A percentile compares a stretch with the other conserved stretches of the same genome.
Conservation (phyloP, 2,888 invertebrate species). For the Eupithecia subfuscata region DNA sequence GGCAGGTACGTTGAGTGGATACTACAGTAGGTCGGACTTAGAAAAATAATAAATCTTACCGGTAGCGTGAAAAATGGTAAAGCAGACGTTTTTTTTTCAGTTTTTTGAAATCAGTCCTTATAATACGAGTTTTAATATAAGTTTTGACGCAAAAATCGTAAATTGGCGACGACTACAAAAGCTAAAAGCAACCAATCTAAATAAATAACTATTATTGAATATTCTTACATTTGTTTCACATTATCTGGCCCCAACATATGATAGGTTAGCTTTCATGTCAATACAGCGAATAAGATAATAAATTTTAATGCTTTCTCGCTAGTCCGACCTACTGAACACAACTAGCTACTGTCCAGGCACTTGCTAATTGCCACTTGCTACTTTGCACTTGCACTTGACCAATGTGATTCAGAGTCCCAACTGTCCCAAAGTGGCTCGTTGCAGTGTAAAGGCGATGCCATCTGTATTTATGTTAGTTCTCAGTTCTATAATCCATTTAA, state of each 20-base stretch:
- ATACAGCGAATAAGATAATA: no score
- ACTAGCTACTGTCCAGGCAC: not conserved
- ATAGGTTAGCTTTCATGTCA: not conserved
- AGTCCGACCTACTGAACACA: not conserved
- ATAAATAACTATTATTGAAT: not conserved
- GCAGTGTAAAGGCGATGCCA: slow-evolving; percentile 53
- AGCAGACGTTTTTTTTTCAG: no score
- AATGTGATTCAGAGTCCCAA: not conserved
- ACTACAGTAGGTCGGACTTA: not conserved
- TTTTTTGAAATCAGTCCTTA: not conserved
- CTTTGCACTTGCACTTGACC: slow-evolving; percentile 2
- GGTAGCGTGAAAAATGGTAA: no score
- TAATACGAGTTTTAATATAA: not conserved
- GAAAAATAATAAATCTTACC: not conserved
- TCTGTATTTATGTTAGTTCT: slow-evolving; percentile 57
- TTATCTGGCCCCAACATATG: not conserved
- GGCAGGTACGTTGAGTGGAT: not conserved
- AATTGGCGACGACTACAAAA: not conserved
- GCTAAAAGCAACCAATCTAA: not conserved
- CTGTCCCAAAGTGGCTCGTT: not conserved
- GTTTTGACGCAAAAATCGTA: not conserved
- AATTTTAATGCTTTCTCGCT: not conserved
- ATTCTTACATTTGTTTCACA: not conserved
- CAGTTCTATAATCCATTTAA: slow-evolving; percentile 70
- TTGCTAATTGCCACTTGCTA: slow-evolving; percentile 2